phyloP scores from a whole-genome alignment of 2,113 vertebrate species.

The Felis chaus region DNA sequence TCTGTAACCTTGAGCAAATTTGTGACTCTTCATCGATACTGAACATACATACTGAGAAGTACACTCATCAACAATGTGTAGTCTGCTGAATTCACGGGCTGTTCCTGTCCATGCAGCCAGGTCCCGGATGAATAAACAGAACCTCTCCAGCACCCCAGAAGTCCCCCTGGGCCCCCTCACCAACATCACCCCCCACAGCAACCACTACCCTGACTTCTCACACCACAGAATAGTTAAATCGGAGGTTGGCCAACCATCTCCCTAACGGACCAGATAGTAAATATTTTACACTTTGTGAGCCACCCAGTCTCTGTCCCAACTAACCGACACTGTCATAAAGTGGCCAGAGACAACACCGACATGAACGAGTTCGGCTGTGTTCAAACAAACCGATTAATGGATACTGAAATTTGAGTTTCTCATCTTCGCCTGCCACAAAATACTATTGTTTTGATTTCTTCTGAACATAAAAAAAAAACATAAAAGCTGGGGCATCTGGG shows the following conservation, averaged over 20 bases:
- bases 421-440: background rate
- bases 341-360: background rate
- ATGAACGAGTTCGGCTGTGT: background rate
- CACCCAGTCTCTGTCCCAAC: background rate
- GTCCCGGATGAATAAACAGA: background rate
- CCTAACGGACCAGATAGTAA: background rate
- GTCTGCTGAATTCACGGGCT: background rate
- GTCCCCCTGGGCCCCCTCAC: background rate
- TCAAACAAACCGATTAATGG: background rate
- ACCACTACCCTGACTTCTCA: background rate
- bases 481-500: too few relatives aligned
- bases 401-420: background rate
- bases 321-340: background rate
- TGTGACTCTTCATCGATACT: background rate
- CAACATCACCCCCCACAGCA: too few relatives aligned
- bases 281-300: background rate
- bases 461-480: background rate
- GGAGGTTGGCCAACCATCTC: background rate
- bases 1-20: background rate
- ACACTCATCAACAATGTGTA: too few relatives aligned
- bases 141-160: background rate
- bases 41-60: background rate
- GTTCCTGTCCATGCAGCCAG: background rate
- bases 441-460: background rate
- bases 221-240: background rate